phyloP scores from a whole-genome alignment of 2,113 vertebrate species.

The Archocentrus centrarchus region DNA sequence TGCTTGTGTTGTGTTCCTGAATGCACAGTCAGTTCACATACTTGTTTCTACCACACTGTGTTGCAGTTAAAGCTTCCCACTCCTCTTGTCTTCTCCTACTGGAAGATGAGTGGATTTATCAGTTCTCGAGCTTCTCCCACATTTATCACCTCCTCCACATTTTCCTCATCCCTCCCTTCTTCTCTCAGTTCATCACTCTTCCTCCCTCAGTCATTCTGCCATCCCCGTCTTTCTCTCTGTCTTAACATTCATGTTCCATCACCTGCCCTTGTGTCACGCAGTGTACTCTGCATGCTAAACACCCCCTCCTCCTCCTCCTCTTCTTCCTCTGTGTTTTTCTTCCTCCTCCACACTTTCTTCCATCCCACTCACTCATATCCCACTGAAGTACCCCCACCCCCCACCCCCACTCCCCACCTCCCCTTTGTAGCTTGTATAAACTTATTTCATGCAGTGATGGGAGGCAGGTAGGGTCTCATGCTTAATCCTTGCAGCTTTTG shows the following conservation, averaged over 20 bases:
- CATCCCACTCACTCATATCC: constrained; percentile 16
- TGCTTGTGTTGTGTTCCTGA: not conserved
- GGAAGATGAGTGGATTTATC: constrained; percentile 43
- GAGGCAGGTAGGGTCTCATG: not conserved
- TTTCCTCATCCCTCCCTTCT: constrained; percentile 35
- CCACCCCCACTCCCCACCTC: not conserved
- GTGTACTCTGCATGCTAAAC: constrained; percentile 51
- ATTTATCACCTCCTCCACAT: constrained; percentile 66
- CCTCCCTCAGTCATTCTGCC: constrained; percentile 26
- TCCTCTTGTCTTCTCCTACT: constrained; percentile 31
- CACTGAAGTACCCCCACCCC: constrained; percentile 4
- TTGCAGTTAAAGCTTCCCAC: constrained; percentile 44
- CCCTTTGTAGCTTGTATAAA: not conserved
- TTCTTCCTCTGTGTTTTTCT: not conserved
- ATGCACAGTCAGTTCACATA: not conserved
- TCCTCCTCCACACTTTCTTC: constrained; percentile 23
- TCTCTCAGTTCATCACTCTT: constrained; percentile 48
- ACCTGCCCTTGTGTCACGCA: constrained; percentile 64
- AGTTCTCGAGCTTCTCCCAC: constrained; percentile 35
- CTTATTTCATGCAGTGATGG: not conserved
- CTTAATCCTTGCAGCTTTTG: not conserved
- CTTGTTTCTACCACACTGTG: constrained; percentile 23
- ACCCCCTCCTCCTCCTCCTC: constrained; percentile 10
- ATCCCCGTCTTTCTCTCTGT: constrained; percentile 24
- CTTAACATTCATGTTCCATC: constrained; percentile 66